These are phyloP conservation scores for Danaus chrysippus DNA, from an alignment of 2,888 invertebrate genomes.

Conservation along the genomic window DNA sequence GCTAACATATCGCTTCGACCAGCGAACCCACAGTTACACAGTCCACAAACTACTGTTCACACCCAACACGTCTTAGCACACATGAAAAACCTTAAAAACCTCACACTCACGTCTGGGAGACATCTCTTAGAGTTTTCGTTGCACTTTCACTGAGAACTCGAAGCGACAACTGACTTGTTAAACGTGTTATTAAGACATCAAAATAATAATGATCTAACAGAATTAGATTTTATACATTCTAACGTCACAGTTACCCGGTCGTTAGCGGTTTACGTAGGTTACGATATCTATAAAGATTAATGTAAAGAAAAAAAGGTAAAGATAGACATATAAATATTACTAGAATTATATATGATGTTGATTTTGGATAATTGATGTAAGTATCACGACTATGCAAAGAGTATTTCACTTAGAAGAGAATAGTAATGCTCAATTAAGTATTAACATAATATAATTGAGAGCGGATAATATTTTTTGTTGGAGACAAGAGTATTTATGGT, in stretches of 20 bases:
- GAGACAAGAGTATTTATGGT: too few relatives aligned
- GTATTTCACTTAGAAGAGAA: too few relatives aligned
- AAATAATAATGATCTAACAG: slow-evolving; percentile 27
- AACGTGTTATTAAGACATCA: slow-evolving; percentile 23
- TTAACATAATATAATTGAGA: too few relatives aligned
- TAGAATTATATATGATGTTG: too few relatives aligned
- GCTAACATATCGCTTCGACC: slow-evolving; percentile 52
- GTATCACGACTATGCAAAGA: too few relatives aligned
- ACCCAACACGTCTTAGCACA: neutral
- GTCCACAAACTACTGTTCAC: slow-evolving; percentile 18
- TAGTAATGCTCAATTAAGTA: too few relatives aligned
- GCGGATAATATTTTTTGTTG: too few relatives aligned
- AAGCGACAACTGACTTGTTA: neutral
- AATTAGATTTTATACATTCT: slow-evolving; percentile 21
- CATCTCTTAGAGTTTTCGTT: neutral
- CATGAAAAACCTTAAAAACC: neutral
- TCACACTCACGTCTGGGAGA: neutral
- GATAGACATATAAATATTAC: too few relatives aligned
- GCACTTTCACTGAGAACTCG: slow-evolving; percentile 2
- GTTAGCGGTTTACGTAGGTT: neutral
- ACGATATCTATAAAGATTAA: neutral
- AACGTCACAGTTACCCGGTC: neutral
- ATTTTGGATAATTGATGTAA: too few relatives aligned
- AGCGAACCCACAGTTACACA: slow-evolving; percentile 6
- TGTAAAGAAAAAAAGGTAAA: too few relatives aligned